These are phyloP conservation scores for Reticulitermes speratus DNA, from an alignment of 1,140 invertebrate species.

Conservation along the genomic window DNA sequence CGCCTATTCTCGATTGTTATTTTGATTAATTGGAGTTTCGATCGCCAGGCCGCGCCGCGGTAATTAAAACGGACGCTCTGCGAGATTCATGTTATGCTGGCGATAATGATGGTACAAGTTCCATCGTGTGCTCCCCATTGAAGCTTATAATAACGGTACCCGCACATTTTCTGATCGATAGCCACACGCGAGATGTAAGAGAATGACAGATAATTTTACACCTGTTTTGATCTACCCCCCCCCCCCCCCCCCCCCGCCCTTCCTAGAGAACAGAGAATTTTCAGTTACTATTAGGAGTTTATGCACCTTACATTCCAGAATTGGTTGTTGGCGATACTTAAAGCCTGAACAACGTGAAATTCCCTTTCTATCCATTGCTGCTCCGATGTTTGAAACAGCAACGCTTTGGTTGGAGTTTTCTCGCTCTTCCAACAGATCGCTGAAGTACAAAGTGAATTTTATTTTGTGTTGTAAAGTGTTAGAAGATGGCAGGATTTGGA, in stretches of 20 bases:
- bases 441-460: no score
- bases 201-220: not conserved
- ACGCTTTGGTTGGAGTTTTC: no score
- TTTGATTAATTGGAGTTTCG: slow-evolving; percentile 6
- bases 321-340: not conserved
- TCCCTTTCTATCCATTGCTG: no score
- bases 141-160: not conserved
- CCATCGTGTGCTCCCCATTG: not conserved
- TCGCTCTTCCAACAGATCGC: no score
- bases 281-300: not conserved
- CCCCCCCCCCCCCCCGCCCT: not conserved
- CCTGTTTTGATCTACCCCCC: not conserved
- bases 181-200: not conserved
- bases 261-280: not conserved
- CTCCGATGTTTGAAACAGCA: no score
- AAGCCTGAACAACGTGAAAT: no score
- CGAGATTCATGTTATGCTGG: not conserved
- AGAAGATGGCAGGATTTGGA: no score
- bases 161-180: not conserved
- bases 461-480: no score
- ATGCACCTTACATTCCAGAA: not conserved
- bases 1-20: not conserved
- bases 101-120: not conserved
- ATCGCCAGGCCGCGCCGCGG: not conserved
- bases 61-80: slow-evolving; percentile 4